These are phyloP conservation scores for Melipona beecheii DNA, from an alignment of 2,888 invertebrate genomes.

Conservation along the genomic window DNA sequence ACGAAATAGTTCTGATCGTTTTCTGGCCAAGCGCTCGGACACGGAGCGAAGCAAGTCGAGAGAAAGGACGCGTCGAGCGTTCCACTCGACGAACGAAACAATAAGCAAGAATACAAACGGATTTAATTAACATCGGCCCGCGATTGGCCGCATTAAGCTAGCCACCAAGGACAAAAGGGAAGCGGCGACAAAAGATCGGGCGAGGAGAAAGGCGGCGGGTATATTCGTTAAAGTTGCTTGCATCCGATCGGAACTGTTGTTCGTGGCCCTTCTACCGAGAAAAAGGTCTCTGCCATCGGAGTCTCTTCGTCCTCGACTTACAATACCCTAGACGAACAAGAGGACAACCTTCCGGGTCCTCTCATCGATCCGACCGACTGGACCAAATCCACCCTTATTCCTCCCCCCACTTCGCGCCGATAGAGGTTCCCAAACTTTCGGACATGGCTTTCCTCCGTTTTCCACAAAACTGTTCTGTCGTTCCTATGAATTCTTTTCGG, in stretches of 20 bases:
- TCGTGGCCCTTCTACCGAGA: constrained; percentile 27
- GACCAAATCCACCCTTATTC: constrained; percentile 46
- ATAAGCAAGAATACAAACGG: constrained; percentile 18
- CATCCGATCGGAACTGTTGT: constrained; percentile 48
- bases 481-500: too few species aligned
- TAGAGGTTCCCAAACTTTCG: constrained; percentile 32
- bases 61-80: not conserved
- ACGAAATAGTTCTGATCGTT: not conserved
- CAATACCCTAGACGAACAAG: constrained; percentile 53
- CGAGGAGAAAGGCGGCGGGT: constrained; percentile 5
- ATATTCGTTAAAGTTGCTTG: constrained; percentile 51
- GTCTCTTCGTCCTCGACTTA: constrained; percentile 55
- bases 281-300: constrained; percentile 31
- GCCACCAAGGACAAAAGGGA: constrained; percentile 10
- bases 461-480: not conserved
- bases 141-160: constrained; percentile 36
- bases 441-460: not conserved
- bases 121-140: constrained; percentile 59
- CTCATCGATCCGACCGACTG: constrained; percentile 53
- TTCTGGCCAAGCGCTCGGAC: not conserved
- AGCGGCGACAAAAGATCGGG: constrained; percentile 11
- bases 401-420: not conserved
- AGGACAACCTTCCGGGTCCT: constrained; percentile 36
- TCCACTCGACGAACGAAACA: not conserved
- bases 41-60: not conserved